phyloP scores from a whole-genome alignment of 1,140 invertebrate species.

The Temnothorax longispinosus region DNA sequence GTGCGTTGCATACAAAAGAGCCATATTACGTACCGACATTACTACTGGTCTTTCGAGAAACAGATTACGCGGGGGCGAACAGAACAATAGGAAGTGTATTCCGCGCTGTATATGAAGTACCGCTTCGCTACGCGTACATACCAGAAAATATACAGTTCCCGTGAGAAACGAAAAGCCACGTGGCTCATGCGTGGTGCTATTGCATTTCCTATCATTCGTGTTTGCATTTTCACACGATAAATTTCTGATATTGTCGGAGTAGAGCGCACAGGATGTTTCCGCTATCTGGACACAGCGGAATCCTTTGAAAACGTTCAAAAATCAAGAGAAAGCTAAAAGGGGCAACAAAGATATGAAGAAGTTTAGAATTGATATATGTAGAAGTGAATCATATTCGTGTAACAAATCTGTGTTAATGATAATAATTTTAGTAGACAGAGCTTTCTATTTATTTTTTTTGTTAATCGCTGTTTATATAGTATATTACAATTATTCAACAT shows the following conservation, averaged over 20 bases:
- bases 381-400: neutral
- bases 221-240: slow-evolving; percentile 28
- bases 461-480: neutral
- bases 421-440: neutral
- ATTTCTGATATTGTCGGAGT: slow-evolving; percentile 6
- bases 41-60: slow-evolving; percentile 47
- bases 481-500: neutral
- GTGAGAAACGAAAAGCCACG: slow-evolving; percentile 5
- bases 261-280: neutral
- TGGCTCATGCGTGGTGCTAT: neutral
- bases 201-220: slow-evolving; percentile 14
- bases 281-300: neutral
- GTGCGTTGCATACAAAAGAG: slow-evolving; percentile 42
- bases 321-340: neutral
- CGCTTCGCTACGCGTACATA: neutral
- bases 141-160: slow-evolving; percentile 51
- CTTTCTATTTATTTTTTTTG: neutral
- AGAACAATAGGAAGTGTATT: slow-evolving; percentile 40
- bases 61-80: slow-evolving; percentile 42
- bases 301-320: neutral
- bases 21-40: slow-evolving; percentile 52
- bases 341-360: neutral
- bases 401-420: neutral
- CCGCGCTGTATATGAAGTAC: slow-evolving; percentile 27
- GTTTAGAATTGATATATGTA: neutral